phyloP scores from a whole-genome alignment of 2,888 invertebrate species.

The Lamellibrachia columna region DNA sequence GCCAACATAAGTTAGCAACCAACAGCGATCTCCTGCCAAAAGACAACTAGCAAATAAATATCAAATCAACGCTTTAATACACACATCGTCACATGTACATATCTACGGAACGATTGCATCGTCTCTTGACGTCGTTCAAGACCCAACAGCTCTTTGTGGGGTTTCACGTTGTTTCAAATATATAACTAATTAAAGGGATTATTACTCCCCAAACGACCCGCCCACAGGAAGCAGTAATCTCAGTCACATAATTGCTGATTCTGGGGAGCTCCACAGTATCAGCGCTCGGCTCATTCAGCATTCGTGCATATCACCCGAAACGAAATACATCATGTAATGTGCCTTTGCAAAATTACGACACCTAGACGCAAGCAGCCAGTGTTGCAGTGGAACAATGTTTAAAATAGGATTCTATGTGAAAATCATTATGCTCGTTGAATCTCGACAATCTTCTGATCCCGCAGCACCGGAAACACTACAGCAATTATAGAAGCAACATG shows the following conservation, averaged over 20 bases:
- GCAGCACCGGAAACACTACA: neutral
- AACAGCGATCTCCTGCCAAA: neutral
- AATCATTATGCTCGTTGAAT: neutral
- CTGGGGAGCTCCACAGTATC: neutral
- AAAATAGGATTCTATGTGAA: neutral
- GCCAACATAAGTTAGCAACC: neutral
- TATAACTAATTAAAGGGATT: neutral
- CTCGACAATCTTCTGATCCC: neutral
- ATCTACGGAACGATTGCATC: neutral
- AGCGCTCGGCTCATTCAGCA: neutral
- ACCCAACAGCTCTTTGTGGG: neutral
- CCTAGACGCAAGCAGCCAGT: neutral
- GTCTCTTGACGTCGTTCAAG: neutral
- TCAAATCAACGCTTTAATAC: constrained; percentile 1
- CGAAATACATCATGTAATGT: neutral
- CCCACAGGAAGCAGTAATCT: neutral
- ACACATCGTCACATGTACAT: neutral
- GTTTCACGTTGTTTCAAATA: neutral
- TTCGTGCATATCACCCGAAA: neutral
- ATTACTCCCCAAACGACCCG: neutral
- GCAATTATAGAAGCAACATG: neutral
- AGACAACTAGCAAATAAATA: neutral
- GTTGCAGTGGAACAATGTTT: neutral
- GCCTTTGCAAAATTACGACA: neutral
- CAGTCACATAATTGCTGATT: neutral